Conservation (phyloP, 2,113 vertebrate species). For the Zingel zingel region DNA sequence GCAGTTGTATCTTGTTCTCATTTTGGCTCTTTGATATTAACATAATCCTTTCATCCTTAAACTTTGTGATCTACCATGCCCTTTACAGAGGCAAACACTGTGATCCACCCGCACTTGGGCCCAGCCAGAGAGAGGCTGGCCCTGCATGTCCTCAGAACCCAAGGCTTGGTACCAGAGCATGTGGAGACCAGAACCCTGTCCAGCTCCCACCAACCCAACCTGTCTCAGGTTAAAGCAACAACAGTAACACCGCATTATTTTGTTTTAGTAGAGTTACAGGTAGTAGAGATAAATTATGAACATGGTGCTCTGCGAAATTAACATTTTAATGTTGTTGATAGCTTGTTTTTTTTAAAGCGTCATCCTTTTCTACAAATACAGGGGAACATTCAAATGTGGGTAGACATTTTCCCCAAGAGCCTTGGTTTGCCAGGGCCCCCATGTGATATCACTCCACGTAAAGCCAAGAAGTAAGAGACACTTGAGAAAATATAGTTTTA, state of each 20-base stretch:
- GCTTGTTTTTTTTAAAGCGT: not conserved
- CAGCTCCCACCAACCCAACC: slow-evolving; percentile 93
- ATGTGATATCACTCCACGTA: slow-evolving; percentile 92
- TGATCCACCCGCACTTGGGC: slow-evolving; percentile 91
- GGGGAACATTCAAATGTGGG: slow-evolving; percentile 98
- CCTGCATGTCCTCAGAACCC: slow-evolving; percentile 92
- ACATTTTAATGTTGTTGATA: not conserved
- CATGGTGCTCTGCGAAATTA: not conserved
- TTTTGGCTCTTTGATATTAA: not conserved
- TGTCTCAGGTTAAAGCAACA: slow-evolving; percentile 71
- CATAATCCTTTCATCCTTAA: not conserved
- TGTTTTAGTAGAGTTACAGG: not conserved
- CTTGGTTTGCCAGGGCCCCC: slow-evolving; percentile 92
- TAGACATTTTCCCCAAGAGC: slow-evolving; percentile 95
- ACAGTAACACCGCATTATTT: not conserved
- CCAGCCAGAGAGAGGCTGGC: slow-evolving; percentile 89
- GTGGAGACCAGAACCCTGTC: slow-evolving; percentile 94
- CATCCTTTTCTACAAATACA: slow-evolving; percentile 62
- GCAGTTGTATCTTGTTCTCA: not conserved
- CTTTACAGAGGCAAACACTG: slow-evolving; percentile 89
- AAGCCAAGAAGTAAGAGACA: slow-evolving; percentile 91
- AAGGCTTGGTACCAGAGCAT: slow-evolving; percentile 93
- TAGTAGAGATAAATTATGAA: not conserved
- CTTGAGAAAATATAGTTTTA: not conserved
- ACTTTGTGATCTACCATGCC: not conserved